Evolutionary conservation across 2,797 vertebrate species (phyloP), one percentile per base, ranked within the genome.

Genomic region (Denticeps clupeoides): DNA sequence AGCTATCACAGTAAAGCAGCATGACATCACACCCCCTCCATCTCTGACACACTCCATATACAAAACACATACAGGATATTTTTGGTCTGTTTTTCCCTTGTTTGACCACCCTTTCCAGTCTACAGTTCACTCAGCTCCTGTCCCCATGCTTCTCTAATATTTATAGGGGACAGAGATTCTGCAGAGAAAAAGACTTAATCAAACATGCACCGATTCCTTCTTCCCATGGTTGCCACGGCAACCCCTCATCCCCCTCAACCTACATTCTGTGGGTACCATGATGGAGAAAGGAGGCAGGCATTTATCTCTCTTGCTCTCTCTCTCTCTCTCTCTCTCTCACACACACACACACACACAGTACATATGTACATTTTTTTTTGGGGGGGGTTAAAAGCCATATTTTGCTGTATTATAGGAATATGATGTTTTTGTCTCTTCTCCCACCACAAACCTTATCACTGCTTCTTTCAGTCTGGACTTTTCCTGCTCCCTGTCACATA

Each of bases 171-270:
- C 41, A 52, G 44, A 21, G 33, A 27, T 41, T 62, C 45, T 18
- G 28, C 53, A 45, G 43, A 61, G 35, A 21, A 19, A 55, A n/a
- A n/a, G 47, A 58, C 60, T 61, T 57, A 56, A 69, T 63, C 58
- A 63, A 59, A 47, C 50, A 43, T 10, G 27, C 35, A 56, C 38
- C 21, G 4, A 9, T 21, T 19, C 35, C 35, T 18, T 35, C 15
- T 18, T 18, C 7, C 35, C 41, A 8, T 45, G 28, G 41, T 65
- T 55, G 25, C 66, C 47, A 65, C 48, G 44, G 60, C 50, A 69
- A 69, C 63, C 49, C 52, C 2, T 28, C 58, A 63, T 63, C 49
- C 58, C 43, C 45, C 45, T 27, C 47, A 52, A 57, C 25, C 51
- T 49, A 41, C 45, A 32, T 50, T 33, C 15, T 21, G 35, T 18